Evolutionary conservation across 2,797 vertebrate species (phyloP), one percentile per base, ranked within the genome.

Genomic region (Epinephelus coioides): DNA sequence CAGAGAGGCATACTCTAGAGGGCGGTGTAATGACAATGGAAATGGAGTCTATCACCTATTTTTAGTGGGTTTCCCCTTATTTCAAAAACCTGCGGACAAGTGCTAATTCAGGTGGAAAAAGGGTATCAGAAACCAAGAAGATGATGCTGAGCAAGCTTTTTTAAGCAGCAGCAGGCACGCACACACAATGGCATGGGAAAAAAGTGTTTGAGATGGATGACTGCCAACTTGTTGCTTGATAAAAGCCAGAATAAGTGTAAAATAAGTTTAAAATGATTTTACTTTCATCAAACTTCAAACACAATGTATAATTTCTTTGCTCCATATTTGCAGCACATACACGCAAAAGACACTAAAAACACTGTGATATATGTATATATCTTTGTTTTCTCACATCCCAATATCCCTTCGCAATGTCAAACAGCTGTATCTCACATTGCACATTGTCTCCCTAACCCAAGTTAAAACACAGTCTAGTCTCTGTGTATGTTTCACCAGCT

Each of bases 351-450:
- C 30, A 49, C 21, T 21, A 21, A 21, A 21, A 65, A 57, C 6
- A 46, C 10, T n/a, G 12, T 34, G 4, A 47, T 19, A 25, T 12
- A 40, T 59, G 10, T 40, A 38, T 38, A 38, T 43, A 63, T 72
- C 15, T 49, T 21, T 19, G 18, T 61, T 63, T 73, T 56, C 27
- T 60, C 34, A 51, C 46, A 63, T 27, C n/a, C 27, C 72, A 34
- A 38, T 21, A n/a, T 30, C 2, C 19, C 13, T 4, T 53, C 47
- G 2, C 3, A 59, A 30, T 34, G 27, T 49, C 19, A 54, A 66
- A 51, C 14, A 19, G 6, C 43, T 1, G 5, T 19, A 6, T n/a
- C 19, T 43, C 21, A 40, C 19, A 30, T 17, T 63, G 11, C 53
- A 62, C 40, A 25, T 74, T 65, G 49, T 4, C 47, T 23, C 17